Conservation (phyloP, 2,113 vertebrate genomes). For the Odontophorus gujanensis region DNA sequence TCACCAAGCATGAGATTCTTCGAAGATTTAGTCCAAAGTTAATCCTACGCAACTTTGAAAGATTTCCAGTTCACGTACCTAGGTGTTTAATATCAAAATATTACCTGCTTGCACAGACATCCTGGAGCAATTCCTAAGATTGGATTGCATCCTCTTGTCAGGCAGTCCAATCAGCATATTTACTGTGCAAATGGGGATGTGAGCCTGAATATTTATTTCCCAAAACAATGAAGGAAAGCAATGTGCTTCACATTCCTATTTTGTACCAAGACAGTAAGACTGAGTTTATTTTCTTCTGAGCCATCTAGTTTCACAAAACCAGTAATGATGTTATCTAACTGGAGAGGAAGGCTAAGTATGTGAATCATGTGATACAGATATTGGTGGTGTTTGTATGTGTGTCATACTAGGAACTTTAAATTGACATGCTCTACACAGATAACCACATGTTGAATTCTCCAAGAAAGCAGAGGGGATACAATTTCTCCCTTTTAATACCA, state of each 20-base stretch:
- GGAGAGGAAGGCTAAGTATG: background rate
- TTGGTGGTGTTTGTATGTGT: rapidly evolving
- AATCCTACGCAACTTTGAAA: background rate
- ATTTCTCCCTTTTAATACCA: background rate
- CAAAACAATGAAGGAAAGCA: background rate
- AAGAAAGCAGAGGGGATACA: background rate
- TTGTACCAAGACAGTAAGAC: background rate
- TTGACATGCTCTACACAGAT: background rate
- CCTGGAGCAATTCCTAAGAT: background rate
- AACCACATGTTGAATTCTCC: background rate
- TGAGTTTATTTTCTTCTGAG: background rate
- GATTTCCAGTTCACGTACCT: background rate
- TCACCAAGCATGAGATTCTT: background rate
- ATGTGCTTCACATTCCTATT: background rate
- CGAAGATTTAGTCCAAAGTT: slow-evolving; percentile 8
- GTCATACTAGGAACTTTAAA: background rate
- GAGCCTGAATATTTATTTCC: background rate
- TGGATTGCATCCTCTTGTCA: background rate
- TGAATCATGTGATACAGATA: too few species aligned
- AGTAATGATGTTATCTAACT: background rate
- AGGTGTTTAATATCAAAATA: background rate
- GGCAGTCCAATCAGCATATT: background rate
- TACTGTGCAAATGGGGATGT: background rate
- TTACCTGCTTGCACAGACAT: background rate
- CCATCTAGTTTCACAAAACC: background rate